A percentile compares a stretch with the other conserved stretches of the same genome.
Conservation (phyloP, 2,797 vertebrate species). For the Acipenser oxyrinchus region DNA sequence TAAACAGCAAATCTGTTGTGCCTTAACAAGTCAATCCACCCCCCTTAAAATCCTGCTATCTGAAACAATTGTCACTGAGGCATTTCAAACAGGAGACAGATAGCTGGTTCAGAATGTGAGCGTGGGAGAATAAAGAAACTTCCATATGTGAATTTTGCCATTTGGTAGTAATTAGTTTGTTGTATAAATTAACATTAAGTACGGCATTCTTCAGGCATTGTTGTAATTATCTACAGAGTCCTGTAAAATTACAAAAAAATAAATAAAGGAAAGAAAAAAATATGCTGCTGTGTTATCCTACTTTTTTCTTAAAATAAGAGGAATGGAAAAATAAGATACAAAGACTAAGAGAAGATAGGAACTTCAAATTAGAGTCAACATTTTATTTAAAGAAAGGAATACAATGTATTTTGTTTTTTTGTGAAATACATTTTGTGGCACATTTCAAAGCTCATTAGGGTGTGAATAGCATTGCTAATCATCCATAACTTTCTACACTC, state of each 20-base stretch:
- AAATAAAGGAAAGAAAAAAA: conserved; percentile 10
- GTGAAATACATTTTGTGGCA: too few relatives aligned
- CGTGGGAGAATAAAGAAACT: conserved; percentile 74
- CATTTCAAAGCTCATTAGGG: too few relatives aligned
- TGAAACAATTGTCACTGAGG: conserved; percentile 41
- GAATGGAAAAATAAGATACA: conserved; percentile 30
- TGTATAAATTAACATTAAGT: conserved; percentile 98
- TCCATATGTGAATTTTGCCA: conserved; percentile 88
- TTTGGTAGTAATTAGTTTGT: conserved; percentile 97
- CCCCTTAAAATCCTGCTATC: conserved; percentile 21
- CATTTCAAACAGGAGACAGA: conserved; percentile 58
- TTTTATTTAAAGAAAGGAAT: too few relatives aligned
- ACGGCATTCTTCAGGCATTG: conserved; percentile 78
- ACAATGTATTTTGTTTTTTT: too few relatives aligned
- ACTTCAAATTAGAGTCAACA: too few relatives aligned
- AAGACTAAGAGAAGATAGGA: conserved; percentile 1
- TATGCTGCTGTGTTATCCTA: conserved; percentile 8
- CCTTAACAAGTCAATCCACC: conserved; percentile 11
- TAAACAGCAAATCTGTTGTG: neutral
- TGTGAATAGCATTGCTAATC: too few relatives aligned
- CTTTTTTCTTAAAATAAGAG: conserved; percentile 33
- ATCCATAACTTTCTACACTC: too few relatives aligned
- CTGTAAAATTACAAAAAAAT: conserved; percentile 28
- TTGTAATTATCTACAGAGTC: conserved; percentile 72
- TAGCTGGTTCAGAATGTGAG: conserved; percentile 64